Evolutionary conservation across 1,140 invertebrate genomes (phyloP).

Genomic region (Leptinotarsa defecta): DNA sequence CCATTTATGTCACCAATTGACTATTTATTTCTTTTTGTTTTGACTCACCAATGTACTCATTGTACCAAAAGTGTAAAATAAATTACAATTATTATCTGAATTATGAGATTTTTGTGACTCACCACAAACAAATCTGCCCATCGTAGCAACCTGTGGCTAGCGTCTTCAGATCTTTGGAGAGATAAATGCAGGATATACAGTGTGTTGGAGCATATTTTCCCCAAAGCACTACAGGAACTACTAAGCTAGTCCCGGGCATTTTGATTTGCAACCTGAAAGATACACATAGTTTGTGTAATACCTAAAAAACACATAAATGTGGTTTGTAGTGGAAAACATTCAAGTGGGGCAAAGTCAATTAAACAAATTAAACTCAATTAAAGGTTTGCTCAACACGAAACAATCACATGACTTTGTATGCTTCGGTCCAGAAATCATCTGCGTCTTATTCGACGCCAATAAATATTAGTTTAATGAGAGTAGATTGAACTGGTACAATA

Average conservation of each 20-base stretch:
- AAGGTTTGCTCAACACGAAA: slow-evolving; percentile 22
- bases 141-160: slow-evolving; percentile 96
- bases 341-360: slow-evolving; percentile 35
- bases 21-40: too few relatives aligned
- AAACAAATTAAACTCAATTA: slow-evolving; percentile 47
- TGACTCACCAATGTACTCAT: too few relatives aligned
- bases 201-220: slow-evolving; percentile 93
- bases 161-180: slow-evolving; percentile 90
- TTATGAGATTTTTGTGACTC: slow-evolving; percentile 26
- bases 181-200: slow-evolving; percentile 91
- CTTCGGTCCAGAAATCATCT: slow-evolving; percentile 26
- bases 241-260: slow-evolving; percentile 87
- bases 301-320: slow-evolving; percentile 12
- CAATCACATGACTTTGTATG: slow-evolving; percentile 28
- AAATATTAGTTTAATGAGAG: slow-evolving; percentile 25
- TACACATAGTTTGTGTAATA: slow-evolving; percentile 27
- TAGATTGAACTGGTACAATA: slow-evolving; percentile 31
- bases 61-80: too few relatives aligned
- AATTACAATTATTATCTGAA: too few relatives aligned
- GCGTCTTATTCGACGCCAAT: slow-evolving; percentile 30
- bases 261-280: slow-evolving; percentile 42
- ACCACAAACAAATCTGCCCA: slow-evolving; percentile 97
- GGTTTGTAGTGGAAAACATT: slow-evolving; percentile 1
- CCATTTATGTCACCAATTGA: too few relatives aligned
- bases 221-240: slow-evolving; percentile 97